A percentile compares a stretch with the other conserved stretches of the same genome.
Conservation (phyloP, 2,797 vertebrate genomes). For the Hephaestus fuliginosus region DNA sequence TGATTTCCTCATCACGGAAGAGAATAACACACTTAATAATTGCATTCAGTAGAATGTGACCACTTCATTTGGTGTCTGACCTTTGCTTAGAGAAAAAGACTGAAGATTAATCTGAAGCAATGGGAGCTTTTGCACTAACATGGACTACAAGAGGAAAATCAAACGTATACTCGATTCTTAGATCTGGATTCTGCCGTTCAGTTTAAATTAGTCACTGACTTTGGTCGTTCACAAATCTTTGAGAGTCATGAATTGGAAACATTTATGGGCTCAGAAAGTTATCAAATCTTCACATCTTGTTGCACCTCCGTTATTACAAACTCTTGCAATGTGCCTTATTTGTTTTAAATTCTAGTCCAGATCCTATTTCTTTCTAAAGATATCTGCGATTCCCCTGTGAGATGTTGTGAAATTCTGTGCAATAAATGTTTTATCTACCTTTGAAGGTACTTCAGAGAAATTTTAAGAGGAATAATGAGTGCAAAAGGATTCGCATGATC, state of each 20-base stretch:
- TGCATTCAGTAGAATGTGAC: conserved; percentile 59
- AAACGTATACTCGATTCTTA: not conserved
- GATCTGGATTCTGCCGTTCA: not conserved
- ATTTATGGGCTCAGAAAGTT: not conserved
- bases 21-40: conserved; percentile 71
- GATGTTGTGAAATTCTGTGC: not conserved
- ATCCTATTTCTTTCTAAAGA: not conserved
- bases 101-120: conserved; percentile 32
- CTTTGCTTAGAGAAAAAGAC: conserved; percentile 49
- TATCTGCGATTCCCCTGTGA: not conserved
- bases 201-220: conserved; percentile 19
- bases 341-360: not conserved
- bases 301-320: not conserved
- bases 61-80: conserved; percentile 56
- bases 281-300: not conserved
- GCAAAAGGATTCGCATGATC: not conserved
- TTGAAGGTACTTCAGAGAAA: not conserved
- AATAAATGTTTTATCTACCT: conserved; percentile 9
- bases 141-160: not conserved
- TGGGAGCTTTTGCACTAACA: conserved; percentile 2
- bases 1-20: conserved; percentile 65
- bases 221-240: conserved; percentile 20
- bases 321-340: not conserved
- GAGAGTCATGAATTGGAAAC: not conserved
- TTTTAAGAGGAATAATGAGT: not conserved